A percentile compares a stretch with the other conserved stretches of the same genome.
Conservation (phyloP, 2,113 vertebrate genomes). For the Phaethornis superciliosus region DNA sequence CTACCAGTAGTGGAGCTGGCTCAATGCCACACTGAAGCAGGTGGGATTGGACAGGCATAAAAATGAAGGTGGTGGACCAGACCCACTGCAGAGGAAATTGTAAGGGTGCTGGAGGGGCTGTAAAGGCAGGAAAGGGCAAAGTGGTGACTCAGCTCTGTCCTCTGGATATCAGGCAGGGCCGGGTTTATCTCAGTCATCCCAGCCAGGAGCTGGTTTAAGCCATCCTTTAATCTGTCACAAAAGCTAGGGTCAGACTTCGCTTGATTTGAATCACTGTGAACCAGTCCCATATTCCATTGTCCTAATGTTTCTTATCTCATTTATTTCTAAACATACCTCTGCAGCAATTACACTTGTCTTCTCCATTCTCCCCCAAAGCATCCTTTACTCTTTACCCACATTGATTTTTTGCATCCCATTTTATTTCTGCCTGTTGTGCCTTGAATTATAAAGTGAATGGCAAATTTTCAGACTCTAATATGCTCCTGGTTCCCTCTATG, state of each 20-base stretch:
- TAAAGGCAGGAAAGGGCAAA: background rate
- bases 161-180: background rate
- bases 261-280: background rate
- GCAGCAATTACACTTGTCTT: constrained; percentile 57
- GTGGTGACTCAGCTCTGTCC: background rate
- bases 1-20: background rate
- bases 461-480: background rate
- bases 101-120: background rate
- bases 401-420: constrained; percentile 49
- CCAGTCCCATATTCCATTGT: constrained; percentile 19
- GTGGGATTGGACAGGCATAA: background rate
- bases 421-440: constrained; percentile 47
- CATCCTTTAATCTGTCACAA: background rate
- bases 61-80: background rate
- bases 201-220: background rate
- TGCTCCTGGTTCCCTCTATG: background rate
- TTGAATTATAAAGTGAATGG: constrained; percentile 35
- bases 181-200: constrained; percentile 1
- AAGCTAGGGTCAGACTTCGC: background rate
- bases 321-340: constrained; percentile 42
- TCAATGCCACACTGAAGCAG: accelerated
- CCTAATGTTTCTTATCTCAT: constrained; percentile 59
- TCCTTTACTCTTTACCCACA: constrained; percentile 45
- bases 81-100: background rate
- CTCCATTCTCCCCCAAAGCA: constrained; percentile 41